A percentile compares a stretch with the other conserved stretches of the same genome.
phyloP scores from a whole-genome alignment of 1,140 invertebrate species.

The Cydia pomonella region DNA sequence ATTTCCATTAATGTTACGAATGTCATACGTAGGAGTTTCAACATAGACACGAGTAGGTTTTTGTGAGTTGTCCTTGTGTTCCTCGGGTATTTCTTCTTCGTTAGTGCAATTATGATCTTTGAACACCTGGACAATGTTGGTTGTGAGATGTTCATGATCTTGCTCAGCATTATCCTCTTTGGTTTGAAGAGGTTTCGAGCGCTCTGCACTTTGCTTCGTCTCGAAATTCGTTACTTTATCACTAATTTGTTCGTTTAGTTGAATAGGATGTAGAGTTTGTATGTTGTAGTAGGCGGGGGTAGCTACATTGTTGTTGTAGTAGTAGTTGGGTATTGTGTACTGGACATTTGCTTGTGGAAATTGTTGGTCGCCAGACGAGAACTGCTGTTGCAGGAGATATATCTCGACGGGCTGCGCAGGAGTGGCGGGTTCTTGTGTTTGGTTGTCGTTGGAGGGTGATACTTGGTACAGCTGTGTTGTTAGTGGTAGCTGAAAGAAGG shows the following conservation, averaged over 20 bases:
- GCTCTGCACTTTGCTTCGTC: conserved; percentile 32
- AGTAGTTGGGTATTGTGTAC: conserved; percentile 35
- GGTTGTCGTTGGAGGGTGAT: conserved; percentile 34
- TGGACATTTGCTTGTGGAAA: conserved; percentile 33
- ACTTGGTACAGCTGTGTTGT: conserved; percentile 34
- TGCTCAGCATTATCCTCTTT: conserved; percentile 41
- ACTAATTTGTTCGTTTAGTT: conserved; percentile 30
- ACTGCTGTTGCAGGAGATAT: conserved; percentile 59
- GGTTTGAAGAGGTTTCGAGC: conserved; percentile 43
- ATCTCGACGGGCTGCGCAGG: conserved; percentile 47
- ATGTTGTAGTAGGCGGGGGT: conserved; percentile 40
- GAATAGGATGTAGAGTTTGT: conserved; percentile 40
- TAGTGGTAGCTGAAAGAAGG: neutral
- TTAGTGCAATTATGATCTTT: conserved; percentile 63
- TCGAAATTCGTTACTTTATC: conserved; percentile 10
- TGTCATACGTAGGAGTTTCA: conserved; percentile 46
- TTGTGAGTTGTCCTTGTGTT: conserved; percentile 42
- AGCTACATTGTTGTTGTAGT: conserved; percentile 30
- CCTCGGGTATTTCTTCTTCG: conserved; percentile 43
- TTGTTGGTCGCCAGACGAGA: conserved; percentile 38
- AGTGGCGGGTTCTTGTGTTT: conserved; percentile 33
- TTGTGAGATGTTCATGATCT: conserved; percentile 33
- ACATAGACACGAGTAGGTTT: conserved; percentile 46
- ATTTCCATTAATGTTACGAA: conserved; percentile 52
- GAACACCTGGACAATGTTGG: conserved; percentile 62